Conservation (phyloP, 2,113 vertebrate species). For the Crypturellus undulatus region DNA sequence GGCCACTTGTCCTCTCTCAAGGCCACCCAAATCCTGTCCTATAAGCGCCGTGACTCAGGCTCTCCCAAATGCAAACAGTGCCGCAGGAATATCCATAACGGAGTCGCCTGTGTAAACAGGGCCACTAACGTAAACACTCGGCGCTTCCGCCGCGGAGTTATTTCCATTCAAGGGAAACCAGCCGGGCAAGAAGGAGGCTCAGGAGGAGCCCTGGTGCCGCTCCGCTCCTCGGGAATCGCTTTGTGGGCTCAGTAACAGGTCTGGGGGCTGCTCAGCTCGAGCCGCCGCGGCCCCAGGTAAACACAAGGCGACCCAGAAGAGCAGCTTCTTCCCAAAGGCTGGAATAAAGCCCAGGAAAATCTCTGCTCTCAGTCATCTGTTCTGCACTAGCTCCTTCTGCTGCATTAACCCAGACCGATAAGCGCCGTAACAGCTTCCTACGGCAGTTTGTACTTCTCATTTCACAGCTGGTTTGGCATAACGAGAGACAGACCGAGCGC, state of each 20-base stretch:
- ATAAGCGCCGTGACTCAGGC: background rate
- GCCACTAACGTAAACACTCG: background rate
- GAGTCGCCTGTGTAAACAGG: background rate
- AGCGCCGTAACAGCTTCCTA: background rate
- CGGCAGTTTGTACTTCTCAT: background rate
- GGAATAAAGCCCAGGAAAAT: background rate
- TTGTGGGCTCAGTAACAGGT: rapidly evolving
- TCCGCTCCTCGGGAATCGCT: background rate
- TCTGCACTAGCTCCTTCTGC: background rate
- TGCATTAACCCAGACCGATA: background rate
- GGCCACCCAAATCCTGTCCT: background rate
- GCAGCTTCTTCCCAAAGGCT: background rate
- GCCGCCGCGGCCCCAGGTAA: background rate
- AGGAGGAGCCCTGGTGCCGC: background rate
- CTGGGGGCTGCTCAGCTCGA: background rate
- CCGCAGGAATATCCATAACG: background rate
- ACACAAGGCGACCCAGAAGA: background rate
- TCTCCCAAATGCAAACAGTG: background rate
- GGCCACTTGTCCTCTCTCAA: background rate
- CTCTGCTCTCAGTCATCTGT: background rate
- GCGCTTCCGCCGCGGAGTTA: rapidly evolving
- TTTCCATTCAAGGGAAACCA: background rate
- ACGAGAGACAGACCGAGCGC: background rate
- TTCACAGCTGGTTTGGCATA: background rate
- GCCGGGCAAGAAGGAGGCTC: background rate